Base-by-base conservation (phyloP, 2,888 invertebrate species). In the Microctonus hyperodae region DNA sequence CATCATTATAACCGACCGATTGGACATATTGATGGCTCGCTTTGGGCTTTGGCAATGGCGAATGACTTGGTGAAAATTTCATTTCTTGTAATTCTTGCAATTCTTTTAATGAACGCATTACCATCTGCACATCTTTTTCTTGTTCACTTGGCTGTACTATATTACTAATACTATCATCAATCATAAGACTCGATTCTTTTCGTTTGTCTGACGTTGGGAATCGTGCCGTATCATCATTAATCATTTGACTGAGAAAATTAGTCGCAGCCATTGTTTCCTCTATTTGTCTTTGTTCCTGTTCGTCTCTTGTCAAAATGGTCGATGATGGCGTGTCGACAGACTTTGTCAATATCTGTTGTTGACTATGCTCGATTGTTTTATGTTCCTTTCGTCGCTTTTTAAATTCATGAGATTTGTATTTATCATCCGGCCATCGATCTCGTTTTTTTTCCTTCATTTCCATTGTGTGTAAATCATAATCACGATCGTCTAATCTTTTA, bases 181-280 rank as follows among this genome's bases (percentile, higher is more conserved):
- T 61, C 28, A 75, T 67, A 3, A 58, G 48, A 20, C 50, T 37
- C 13, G 67, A 23, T 13, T 81, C 80, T 69, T 81, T 81, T 22
- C 77, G 73, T 55, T 77, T 79, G 1, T 79, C 79, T 5, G 68
- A 59, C 9, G 71, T 65, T 7, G 70, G 37, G 44, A 44, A 72
- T n/a, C 78, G 75, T 11, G 75, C 67, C n/a, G 72, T 63, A 64
- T 79, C 79, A 4, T 81, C 80, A 62, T 84, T 84, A 55, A 84
- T 84, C 50, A 85, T 83, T 72, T 84, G 84, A 74, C 84, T 84
- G n/a, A 85, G 77, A 50, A 82, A 81, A 73, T 82, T 84, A 7
- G 84, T 85, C 16, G 85, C 85, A 1, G 85, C 84, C 65, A 82
- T 80, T 2, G 85, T 85, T 69, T 85, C 84, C 53, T 84, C 84